Base-by-base conservation (phyloP, 1,140 invertebrate species). In the Lepeophtheirus salmonis region DNA sequence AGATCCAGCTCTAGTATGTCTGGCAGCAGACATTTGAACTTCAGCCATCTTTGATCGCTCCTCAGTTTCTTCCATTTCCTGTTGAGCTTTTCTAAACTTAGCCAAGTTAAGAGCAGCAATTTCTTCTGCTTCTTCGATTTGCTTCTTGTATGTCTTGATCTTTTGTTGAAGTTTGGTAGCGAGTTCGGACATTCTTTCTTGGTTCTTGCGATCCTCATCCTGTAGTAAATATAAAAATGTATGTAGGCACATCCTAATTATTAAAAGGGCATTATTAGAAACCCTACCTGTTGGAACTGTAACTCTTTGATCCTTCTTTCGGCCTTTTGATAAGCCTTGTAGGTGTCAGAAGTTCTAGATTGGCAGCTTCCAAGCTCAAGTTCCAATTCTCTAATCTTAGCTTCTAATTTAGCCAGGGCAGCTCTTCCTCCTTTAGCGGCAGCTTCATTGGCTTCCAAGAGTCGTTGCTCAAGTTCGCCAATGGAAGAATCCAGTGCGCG, bases 371-470 rank as follows among this genome's bases (percentile, higher is more conserved):
- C 95, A 64, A 97, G 78, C 75, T 98, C 94, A 70, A 88, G 86
- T 75, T 99, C 95, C 68, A 98, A 78, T 74, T 94, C 89, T 64
- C 86, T 80, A 64, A 88, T 85, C 69, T 85, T 87, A 76, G 94
- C 90, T 79, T 97, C 91, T 67, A 94, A 76, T 74, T 97, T 96
- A 73, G 89, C 87, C 71, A 94, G 92, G 50, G 86, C 85, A 74
- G 89, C 94, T 81, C 96, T 97, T 72, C 92, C 94, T 69, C 91
- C 92, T 77, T 97, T 97, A 62, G 96, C 81, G 25, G 91, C 91
- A 68, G 91, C 56, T 30, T 71, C 71, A 67, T 80, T 79, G 26
- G 77, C 76, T 64, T 79, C 78, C 66, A 78, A 76, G 25, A 80
- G 70, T 54, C 78, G 69, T 74, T 97, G 94, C 16, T 60, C 57